A percentile compares a stretch with the other conserved stretches of the same genome.
Evolutionary conservation across 2,797 vertebrate species (phyloP).

Genomic region (Kryptopterus vitreolus): DNA sequence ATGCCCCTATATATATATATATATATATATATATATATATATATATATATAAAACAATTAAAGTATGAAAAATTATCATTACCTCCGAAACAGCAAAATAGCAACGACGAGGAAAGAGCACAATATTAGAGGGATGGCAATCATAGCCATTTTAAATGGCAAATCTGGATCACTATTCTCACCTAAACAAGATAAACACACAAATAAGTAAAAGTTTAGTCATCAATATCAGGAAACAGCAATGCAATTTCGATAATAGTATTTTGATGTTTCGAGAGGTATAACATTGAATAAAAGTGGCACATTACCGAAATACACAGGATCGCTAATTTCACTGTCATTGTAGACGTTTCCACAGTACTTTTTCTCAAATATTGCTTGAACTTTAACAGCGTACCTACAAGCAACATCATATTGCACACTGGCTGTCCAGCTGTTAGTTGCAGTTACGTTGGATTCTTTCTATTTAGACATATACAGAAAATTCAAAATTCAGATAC

Average conservation of each 20-base stretch:
- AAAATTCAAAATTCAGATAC: not conserved
- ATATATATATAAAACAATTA: too few relatives aligned
- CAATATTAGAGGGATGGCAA: constrained; percentile 48
- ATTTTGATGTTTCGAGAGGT: not conserved
- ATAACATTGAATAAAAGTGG: not conserved
- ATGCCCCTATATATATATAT: too few relatives aligned
- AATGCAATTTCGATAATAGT: not conserved
- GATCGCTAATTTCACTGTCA: constrained; percentile 19
- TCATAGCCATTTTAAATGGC: not conserved
- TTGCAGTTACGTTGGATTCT: too few relatives aligned
- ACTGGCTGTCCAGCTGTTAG: not conserved
- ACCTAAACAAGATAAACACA: constrained; percentile 43
- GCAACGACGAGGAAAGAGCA: constrained; percentile 19
- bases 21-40: too few relatives aligned
- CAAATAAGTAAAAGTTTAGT: too few relatives aligned
- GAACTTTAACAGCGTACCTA: constrained; percentile 5
- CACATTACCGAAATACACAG: constrained; percentile 26
- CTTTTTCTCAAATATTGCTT: not conserved
- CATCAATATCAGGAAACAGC: not conserved
- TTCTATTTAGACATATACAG: not conserved
- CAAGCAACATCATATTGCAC: constrained; percentile 33
- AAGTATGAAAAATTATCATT: constrained; percentile 23
- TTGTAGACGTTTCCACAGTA: not conserved
- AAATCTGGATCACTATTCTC: accelerated
- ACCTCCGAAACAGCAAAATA: constrained; percentile 56